Conservation (phyloP, 2,113 vertebrate genomes). For the Clinocottus analis region DNA sequence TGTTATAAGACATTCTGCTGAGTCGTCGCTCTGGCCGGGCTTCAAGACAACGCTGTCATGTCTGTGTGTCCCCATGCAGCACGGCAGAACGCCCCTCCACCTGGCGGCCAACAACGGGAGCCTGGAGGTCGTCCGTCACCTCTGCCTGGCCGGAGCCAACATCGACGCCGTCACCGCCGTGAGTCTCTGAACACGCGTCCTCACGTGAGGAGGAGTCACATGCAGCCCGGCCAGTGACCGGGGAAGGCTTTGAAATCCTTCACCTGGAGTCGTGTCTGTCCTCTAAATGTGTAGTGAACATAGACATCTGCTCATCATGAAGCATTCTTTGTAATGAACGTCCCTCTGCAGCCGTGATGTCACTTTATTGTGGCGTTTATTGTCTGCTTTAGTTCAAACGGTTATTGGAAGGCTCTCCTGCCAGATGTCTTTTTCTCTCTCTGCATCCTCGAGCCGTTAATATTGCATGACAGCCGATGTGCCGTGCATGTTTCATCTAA, state of each 20-base stretch:
- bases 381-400: not conserved
- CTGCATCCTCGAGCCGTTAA: conserved; percentile 56
- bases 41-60: not conserved
- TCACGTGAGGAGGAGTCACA: not conserved
- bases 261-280: not conserved
- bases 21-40: not conserved
- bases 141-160: conserved; percentile 92
- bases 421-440: conserved; percentile 7
- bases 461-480: conserved; percentile 73
- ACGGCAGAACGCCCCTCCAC: conserved; percentile 93
- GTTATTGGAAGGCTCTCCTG: not conserved
- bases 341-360: no score
- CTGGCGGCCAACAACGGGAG: conserved; percentile 93
- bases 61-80: conserved; percentile 75
- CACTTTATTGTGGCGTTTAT: not conserved
- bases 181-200: conserved; percentile 68
- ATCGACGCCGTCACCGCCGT: conserved; percentile 92
- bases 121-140: conserved; percentile 93
- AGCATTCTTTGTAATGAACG: not conserved
- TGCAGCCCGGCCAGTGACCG: not conserved
- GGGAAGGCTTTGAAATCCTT: not conserved
- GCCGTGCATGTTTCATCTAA: conserved; percentile 62
- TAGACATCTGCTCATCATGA: not conserved
- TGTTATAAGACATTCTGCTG: not conserved
- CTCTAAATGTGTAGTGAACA: not conserved